Conservation (phyloP, 2,113 vertebrate species). For the Gobius niger region DNA sequence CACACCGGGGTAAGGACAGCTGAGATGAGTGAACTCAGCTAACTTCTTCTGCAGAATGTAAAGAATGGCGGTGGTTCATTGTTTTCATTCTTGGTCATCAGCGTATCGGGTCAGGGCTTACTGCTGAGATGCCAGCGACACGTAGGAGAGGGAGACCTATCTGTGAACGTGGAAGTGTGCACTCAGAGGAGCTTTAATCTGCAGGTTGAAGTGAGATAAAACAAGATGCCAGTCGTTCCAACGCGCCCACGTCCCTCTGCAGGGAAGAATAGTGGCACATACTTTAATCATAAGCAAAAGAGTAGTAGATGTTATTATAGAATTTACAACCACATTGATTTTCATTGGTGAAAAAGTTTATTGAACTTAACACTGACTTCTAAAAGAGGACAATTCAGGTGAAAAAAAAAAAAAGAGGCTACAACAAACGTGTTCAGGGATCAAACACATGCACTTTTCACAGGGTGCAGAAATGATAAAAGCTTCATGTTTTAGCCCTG, state of each 20-base stretch:
- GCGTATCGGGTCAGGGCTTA: conserved; percentile 15
- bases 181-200: conserved; percentile 21
- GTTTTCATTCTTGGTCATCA: conserved; percentile 34
- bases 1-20: background rate
- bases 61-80: conserved; percentile 32
- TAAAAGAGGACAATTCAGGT: conserved; percentile 44
- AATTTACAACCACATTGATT: background rate
- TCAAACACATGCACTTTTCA: conserved; percentile 34
- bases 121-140: background rate
- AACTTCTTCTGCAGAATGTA: conserved; percentile 31
- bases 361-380: conserved; percentile 56
- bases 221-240: conserved; percentile 39
- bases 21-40: background rate
- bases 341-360: conserved; percentile 53
- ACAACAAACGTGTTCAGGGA: conserved; percentile 16
- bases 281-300: background rate
- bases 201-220: conserved; percentile 22
- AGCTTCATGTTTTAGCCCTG: conserved; percentile 9
- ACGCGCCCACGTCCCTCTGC: conserved; percentile 21
- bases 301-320: too few species aligned
- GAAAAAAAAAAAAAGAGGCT: conserved; percentile 17
- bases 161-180: conserved; percentile 2
- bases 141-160: background rate
- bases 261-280: conserved; percentile 5
- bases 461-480: background rate